These are phyloP conservation scores for Isaurus tuberculatus DNA, from an alignment of 92 coral and sea anemone genomes.

Conservation along the genomic window DNA sequence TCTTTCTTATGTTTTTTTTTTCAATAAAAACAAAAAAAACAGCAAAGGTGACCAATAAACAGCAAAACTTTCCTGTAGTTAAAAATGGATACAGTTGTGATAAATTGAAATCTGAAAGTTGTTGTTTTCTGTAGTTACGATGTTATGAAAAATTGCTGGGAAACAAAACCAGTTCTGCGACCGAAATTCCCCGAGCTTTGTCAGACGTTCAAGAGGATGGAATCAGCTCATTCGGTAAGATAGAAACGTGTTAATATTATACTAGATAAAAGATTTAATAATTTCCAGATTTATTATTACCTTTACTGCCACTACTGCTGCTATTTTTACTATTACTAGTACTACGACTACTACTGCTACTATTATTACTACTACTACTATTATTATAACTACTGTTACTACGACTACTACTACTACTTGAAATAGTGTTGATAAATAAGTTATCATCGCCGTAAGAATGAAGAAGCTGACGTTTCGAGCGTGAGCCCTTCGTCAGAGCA, in stretches of 20 bases:
- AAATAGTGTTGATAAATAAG: too few relatives aligned
- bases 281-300: too few relatives aligned
- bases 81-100: neutral
- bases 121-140: conserved; percentile 55
- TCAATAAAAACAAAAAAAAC: too few relatives aligned
- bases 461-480: too few relatives aligned
- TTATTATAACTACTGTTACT: neutral
- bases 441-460: too few relatives aligned
- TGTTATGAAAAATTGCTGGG: conserved; percentile 83
- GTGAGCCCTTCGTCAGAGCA: too few relatives aligned
- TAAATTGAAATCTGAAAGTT: neutral
- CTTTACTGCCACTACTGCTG: neutral
- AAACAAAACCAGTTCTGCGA: conserved; percentile 70
- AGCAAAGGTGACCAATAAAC: neutral
- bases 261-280: too few relatives aligned
- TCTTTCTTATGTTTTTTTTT: too few relatives aligned
- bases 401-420: too few relatives aligned
- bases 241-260: neutral
- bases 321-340: too few relatives aligned
- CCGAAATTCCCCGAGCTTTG: conserved; percentile 74
- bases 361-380: too few relatives aligned
- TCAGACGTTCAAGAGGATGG: conserved; percentile 67
- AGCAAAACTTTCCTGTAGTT: neutral
- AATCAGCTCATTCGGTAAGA: conserved; percentile 63
- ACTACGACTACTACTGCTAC: too few relatives aligned